phyloP scores from a whole-genome alignment of 1,140 invertebrate species.

The Drosophila sproati region DNA sequence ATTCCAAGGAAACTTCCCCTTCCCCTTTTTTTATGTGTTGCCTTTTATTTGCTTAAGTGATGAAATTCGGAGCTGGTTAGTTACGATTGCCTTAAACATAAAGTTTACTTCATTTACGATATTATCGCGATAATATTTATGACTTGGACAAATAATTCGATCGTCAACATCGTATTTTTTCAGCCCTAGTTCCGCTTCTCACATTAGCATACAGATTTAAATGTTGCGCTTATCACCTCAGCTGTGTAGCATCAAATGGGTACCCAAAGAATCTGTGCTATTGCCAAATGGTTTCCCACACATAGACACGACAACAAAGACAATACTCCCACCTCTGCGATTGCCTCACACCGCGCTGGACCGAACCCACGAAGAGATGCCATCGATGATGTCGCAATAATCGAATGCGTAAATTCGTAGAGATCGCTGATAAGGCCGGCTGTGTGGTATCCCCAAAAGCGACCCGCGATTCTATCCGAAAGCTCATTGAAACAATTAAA shows the following conservation, averaged over 20 bases:
- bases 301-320: slow-evolving; percentile 4
- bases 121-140: neutral
- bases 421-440: slow-evolving; percentile 59
- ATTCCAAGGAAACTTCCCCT: too few species aligned
- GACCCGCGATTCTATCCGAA: slow-evolving; percentile 54
- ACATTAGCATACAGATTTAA: neutral
- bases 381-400: slow-evolving; percentile 42
- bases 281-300: slow-evolving; percentile 67
- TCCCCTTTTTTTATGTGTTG: too few species aligned
- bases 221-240: slow-evolving; percentile 17
- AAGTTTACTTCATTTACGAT: neutral
- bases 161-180: neutral
- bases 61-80: neutral
- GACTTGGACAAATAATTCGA: neutral
- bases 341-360: slow-evolving; percentile 40
- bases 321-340: neutral
- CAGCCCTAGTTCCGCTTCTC: neutral
- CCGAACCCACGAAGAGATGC: neutral
- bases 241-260: slow-evolving; percentile 34
- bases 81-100: too few species aligned
- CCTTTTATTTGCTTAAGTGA: neutral
- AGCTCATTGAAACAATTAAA: slow-evolving; percentile 63
- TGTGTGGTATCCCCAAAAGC: slow-evolving; percentile 15
- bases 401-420: slow-evolving; percentile 66
- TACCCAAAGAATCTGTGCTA: slow-evolving; percentile 39